Base-by-base conservation (phyloP, 2,113 vertebrate species). In the Chloropsis hardwickii region DNA sequence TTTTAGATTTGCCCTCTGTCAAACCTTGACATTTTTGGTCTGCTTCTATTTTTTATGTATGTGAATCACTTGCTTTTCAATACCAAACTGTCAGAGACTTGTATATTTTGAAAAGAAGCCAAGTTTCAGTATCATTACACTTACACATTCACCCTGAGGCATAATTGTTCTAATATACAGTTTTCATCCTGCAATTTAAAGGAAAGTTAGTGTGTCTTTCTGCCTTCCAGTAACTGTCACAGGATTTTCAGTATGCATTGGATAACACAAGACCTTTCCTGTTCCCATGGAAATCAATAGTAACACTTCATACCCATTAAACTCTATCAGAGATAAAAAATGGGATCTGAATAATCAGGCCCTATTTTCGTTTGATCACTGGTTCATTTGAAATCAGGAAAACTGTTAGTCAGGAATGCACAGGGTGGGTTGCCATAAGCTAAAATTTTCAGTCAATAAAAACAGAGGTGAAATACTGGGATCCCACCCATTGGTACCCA, bases 111-210 rank as follows among this genome's bases (percentile, higher is more conserved):
- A 95, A 95, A 93, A 94, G 92, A 86, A 95, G 85, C 90, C 82
- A 94, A 90, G 73, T 95, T 96, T 84, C 88, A 88, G 93, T 92
- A 94, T 94, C 79, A 92, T 94, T 92, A 90, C 29, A 86, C 90
- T 95, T 97, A 96, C 88, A 94, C 42, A 62, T 97, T 94, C 91
- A 96, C 88, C 92, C 94, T 37, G 60, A 96, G 92, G 95, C 95
- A 88, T 90, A 92, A 96, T 97, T 95, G 86, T 92, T 94, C 83
- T 92, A 95, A 97, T 97, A 89, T 64, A 92, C 45, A 90, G 39
- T 92, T 96, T 97, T 92, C 84, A 69, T 88, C 45, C 92, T 94
- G 76, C 73, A 92, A 92, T 96, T 92, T 96, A 95, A 95, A 94
- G 58, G 48, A 67, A 92, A 86, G 71, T 78, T 86, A 88, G n/a